Conservation (phyloP, 2,888 invertebrate genomes). For the Sipha maydis region DNA sequence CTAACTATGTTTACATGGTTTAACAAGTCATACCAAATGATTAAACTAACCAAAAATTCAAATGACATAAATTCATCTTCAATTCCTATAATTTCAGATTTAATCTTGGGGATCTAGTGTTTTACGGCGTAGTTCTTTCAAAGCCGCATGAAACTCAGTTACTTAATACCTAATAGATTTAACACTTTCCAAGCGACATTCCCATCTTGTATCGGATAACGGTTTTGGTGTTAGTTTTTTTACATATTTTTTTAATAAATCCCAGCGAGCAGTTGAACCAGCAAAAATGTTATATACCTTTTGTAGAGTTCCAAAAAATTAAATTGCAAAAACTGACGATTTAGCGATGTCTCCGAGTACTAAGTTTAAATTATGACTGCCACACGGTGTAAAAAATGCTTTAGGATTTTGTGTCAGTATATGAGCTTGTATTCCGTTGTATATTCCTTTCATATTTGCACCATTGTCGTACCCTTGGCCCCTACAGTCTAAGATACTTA, state of each 20-base stretch:
- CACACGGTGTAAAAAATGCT: constrained; percentile 10
- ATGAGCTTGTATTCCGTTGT: constrained; percentile 7
- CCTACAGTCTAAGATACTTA: neutral
- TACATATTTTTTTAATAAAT: constrained; percentile 11
- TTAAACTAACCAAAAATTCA: neutral
- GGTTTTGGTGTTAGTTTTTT: constrained; percentile 8
- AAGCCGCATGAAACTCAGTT: too few relatives aligned
- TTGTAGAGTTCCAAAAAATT: constrained; percentile 5
- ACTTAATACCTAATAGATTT: too few relatives aligned
- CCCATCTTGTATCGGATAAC: neutral
- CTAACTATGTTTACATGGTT: constrained; percentile 2
- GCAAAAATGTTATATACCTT: neutral
- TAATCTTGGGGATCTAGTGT: constrained; percentile 4
- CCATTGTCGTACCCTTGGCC: neutral
- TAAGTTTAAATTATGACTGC: constrained; percentile 14
- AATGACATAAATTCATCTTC: constrained; percentile 16
- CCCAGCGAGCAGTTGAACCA: constrained; percentile 7
- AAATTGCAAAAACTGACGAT: constrained; percentile 10
- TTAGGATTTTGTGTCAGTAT: constrained; percentile 15
- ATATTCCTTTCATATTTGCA: constrained; percentile 4
- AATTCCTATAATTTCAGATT: constrained; percentile 2
- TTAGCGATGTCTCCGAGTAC: constrained; percentile 4
- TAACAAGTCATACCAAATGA: neutral
- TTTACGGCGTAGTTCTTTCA: neutral
- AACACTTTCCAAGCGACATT: constrained; percentile 7